Evolutionary conservation across 1,140 invertebrate species (phyloP).

Genomic region (Drosophila sucinea): DNA sequence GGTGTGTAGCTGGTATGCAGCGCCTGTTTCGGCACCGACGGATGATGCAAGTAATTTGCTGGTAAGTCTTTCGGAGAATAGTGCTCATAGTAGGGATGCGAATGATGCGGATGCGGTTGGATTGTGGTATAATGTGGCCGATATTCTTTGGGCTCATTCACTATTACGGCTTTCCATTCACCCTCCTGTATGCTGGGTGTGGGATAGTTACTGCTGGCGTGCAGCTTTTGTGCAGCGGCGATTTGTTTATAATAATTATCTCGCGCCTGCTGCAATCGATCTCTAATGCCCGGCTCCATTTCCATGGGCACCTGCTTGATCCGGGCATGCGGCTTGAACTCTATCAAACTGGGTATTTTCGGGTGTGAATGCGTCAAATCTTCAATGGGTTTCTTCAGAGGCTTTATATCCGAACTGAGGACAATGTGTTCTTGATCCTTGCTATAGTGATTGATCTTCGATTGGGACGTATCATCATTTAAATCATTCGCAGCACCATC

Average conservation of each 20-base stretch:
- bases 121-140: conserved; percentile 55
- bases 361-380: conserved; percentile 77
- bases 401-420: conserved; percentile 80
- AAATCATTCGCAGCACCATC: conserved; percentile 47
- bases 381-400: conserved; percentile 71
- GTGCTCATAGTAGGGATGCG: conserved; percentile 64
- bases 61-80: conserved; percentile 67
- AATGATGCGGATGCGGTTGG: conserved; percentile 34
- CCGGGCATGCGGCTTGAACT: conserved; percentile 77
- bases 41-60: conserved; percentile 64
- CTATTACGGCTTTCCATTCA: conserved; percentile 76
- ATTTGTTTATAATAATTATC: conserved; percentile 77
- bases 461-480: conserved; percentile 78
- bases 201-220: conserved; percentile 38
- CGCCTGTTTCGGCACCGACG: conserved; percentile 39
- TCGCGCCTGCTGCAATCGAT: conserved; percentile 62
- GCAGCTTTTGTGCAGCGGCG: conserved; percentile 52
- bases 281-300: conserved; percentile 69
- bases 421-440: conserved; percentile 82
- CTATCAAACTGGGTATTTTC: conserved; percentile 74
- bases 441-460: conserved; percentile 83
- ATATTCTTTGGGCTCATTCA: conserved; percentile 70
- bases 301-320: conserved; percentile 82
- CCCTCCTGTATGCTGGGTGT: conserved; percentile 52
- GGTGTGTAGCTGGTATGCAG: conserved; percentile 59